Conservation (phyloP, 1,140 invertebrate species). For the Neomicropteryx cornuta region DNA sequence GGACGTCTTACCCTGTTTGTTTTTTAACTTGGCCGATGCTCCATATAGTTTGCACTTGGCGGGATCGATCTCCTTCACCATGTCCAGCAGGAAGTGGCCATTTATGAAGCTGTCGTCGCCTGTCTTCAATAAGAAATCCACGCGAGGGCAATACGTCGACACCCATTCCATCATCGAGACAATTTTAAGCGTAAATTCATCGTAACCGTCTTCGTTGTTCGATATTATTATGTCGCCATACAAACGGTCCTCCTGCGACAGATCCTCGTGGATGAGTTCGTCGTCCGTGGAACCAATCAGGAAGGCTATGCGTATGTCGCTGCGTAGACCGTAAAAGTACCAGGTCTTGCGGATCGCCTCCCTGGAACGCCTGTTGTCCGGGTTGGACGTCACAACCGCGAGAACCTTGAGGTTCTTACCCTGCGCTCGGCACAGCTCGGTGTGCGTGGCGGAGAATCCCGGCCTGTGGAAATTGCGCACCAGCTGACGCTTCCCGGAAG, state of each 20-base stretch:
- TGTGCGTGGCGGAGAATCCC: conserved; percentile 44
- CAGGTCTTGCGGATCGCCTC: conserved; percentile 69
- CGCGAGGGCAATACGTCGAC: conserved; percentile 53
- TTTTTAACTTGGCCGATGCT: conserved; percentile 52
- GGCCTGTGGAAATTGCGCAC: conserved; percentile 48
- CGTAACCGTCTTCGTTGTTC: conserved; percentile 65
- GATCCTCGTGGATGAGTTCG: conserved; percentile 32
- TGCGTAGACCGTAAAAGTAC: conserved; percentile 58
- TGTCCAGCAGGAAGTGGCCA: conserved; percentile 54
- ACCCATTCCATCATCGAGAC: conserved; percentile 70
- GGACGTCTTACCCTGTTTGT: too few relatives aligned
- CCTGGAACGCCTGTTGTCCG: conserved; percentile 52
- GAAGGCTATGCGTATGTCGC: conserved; percentile 61
- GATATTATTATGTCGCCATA: conserved; percentile 62
- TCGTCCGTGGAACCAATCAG: conserved; percentile 49
- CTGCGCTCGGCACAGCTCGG: conserved; percentile 49
- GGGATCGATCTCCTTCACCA: conserved; percentile 71
- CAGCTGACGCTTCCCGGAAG: too few relatives aligned
- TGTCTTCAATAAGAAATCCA: conserved; percentile 62
- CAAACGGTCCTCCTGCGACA: conserved; percentile 46
- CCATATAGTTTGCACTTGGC: conserved; percentile 71
- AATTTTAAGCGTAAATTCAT: conserved; percentile 70
- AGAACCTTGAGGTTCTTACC: conserved; percentile 49
- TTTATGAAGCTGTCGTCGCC: conserved; percentile 84
- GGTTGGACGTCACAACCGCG: conserved; percentile 64